A percentile compares a stretch with the other conserved stretches of the same genome.
Conservation (phyloP, 2,797 vertebrate genomes). For the Geotrypetes seraphini region DNA sequence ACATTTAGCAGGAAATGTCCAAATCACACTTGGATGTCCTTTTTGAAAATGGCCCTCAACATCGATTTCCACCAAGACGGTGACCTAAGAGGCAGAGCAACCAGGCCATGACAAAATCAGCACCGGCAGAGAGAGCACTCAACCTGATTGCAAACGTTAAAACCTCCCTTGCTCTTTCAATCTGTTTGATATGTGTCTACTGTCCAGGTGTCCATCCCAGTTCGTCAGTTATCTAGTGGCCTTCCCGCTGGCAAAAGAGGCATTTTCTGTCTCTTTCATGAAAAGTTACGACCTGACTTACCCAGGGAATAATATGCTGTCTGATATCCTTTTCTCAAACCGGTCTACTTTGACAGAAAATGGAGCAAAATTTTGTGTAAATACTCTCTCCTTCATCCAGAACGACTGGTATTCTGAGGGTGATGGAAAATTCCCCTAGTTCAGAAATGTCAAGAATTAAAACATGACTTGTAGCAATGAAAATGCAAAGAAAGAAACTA, state of each 20-base stretch:
- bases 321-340: constrained; percentile 20
- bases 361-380: constrained; percentile 34
- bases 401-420: constrained; percentile 55
- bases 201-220: not conserved
- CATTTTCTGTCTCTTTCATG: no score
- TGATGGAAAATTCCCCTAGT: constrained; percentile 41
- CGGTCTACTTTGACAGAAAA: constrained; percentile 48
- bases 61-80: no score
- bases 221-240: no score
- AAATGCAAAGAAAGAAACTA: not conserved
- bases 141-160: not conserved
- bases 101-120: no score
- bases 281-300: constrained; percentile 21
- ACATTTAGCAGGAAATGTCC: no score
- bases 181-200: not conserved
- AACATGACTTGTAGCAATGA: no score
- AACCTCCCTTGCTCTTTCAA: not conserved
- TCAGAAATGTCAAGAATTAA: no score
- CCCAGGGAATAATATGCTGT: constrained; percentile 42
- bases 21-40: no score
- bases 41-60: no score
- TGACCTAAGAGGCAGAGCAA: not conserved
- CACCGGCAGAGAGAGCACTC: no score
- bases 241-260: no score
- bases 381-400: constrained; percentile 16